Evolutionary conservation across 2,113 vertebrate genomes (phyloP), one percentile per base, ranked within the genome.

Genomic region (Hippocampus guttulatus): DNA sequence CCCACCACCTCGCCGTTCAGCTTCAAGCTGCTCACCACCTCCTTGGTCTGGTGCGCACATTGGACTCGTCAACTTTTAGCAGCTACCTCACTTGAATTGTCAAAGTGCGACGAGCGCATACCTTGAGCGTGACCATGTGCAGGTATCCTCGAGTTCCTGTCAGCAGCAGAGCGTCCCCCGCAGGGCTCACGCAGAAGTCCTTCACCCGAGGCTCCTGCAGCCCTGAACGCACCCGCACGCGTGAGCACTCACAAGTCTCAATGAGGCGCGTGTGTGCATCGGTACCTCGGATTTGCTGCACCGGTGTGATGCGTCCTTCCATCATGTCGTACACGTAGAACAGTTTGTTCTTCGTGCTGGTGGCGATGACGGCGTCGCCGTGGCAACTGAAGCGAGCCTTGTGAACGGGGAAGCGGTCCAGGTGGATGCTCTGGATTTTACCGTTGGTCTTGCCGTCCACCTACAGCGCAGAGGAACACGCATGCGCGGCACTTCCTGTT

Each of bases 291-390:
- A 99, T 86, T 33, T 85, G 73, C 70, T 91, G 69, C 1, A 98
- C 89, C 1, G 95, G 95, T 75, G 86, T 89, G 51, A 99, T 82
- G 0, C 79, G 92, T 62, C 97, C 97, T 83, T 90, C 92, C 88
- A 98, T 94, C 97, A 99, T 99, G 81, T 99, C 94, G 63, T 98
- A 99, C 64, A 97, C 83, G 82, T 98, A 98, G 88, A 98, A 96
- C 84, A 95, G 88, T 62, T 92, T 96, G 82, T 95, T 95, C 62
- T 75, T 92, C 40, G 90, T 74, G 51, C 95, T 93, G 0, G 95
- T 98, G 67, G 95, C 96, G 79, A 98, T 92, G 84, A 99, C 91
- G 61, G 91, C 88, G 52, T 96, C 93, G 2, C 97, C 97, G 60
- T 94, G 92, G 10, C 82, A 70, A 71, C 91, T 97, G 86, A 99